These are phyloP conservation scores for Acleris holmiana DNA, from an alignment of 2,888 invertebrate species.

Conservation along the genomic window DNA sequence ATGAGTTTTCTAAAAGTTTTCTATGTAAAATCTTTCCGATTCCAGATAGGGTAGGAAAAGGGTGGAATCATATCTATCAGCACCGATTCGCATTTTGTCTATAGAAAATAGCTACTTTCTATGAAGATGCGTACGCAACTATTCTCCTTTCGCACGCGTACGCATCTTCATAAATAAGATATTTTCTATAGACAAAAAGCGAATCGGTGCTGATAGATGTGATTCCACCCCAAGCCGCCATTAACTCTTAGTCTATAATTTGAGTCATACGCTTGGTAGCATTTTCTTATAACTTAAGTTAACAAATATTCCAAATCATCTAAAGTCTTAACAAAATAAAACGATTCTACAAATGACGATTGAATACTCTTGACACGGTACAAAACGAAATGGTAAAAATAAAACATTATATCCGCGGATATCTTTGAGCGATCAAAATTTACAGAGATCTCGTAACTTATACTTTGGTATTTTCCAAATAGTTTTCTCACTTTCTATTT, in stretches of 20 bases:
- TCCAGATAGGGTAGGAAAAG: too few relatives aligned
- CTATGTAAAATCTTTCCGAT: too few relatives aligned
- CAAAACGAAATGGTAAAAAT: conserved; percentile 34
- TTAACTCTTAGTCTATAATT: background rate
- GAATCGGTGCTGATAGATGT: too few relatives aligned
- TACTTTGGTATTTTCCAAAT: conserved; percentile 73
- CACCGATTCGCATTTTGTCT: too few relatives aligned
- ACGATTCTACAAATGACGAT: conserved; percentile 34
- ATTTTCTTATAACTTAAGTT: background rate
- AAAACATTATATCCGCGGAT: conserved; percentile 35
- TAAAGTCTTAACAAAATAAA: conserved; percentile 38
- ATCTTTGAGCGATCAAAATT: conserved; percentile 56
- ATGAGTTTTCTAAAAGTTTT: too few relatives aligned
- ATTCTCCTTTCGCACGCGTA: too few relatives aligned
- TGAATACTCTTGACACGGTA: conserved; percentile 38
- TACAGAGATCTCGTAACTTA: conserved; percentile 64
- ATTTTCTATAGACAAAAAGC: too few relatives aligned
- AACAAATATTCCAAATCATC: conserved; percentile 20
- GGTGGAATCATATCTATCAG: too few relatives aligned
- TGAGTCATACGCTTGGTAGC: background rate
- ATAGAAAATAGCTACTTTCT: too few relatives aligned
- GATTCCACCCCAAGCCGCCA: too few relatives aligned
- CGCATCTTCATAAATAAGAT: too few relatives aligned
- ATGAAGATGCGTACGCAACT: too few relatives aligned
- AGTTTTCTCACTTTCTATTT: conserved; percentile 39